These are phyloP conservation scores for Ctenopoma multispine DNA, from an alignment of 2,797 vertebrate genomes.

Conservation along the genomic window DNA sequence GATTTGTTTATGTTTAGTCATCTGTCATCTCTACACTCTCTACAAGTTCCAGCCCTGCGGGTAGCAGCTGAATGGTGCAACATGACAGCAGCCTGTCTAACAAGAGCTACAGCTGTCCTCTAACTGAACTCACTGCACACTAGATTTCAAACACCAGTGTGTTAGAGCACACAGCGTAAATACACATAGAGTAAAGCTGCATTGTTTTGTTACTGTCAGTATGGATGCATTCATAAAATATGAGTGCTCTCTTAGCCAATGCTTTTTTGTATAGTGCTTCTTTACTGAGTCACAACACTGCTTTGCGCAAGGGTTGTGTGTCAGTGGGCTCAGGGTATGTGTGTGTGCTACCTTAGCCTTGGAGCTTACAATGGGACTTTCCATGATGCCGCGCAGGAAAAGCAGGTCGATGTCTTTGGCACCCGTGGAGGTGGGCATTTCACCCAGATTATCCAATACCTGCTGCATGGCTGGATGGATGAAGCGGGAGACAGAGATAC, in stretches of 20 bases:
- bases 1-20: constrained; percentile 27
- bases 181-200: constrained; percentile 7
- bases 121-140: constrained; percentile 27
- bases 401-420: constrained; percentile 98
- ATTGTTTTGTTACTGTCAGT: constrained; percentile 4
- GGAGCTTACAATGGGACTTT: constrained; percentile 94
- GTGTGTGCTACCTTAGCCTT: constrained; percentile 88
- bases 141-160: constrained; percentile 16
- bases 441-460: constrained; percentile 92
- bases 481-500: not conserved
- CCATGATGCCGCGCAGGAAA: constrained; percentile 98
- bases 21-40: constrained; percentile 24
- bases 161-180: too few relatives aligned
- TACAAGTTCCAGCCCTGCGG: constrained; percentile 9
- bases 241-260: constrained; percentile 34
- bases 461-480: constrained; percentile 93
- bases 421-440: constrained; percentile 88
- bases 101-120: constrained; percentile 33
- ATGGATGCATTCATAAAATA: not conserved
- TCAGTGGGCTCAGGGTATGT: not conserved
- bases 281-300: constrained; percentile 27
- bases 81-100: constrained; percentile 34
- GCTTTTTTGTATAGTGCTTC: constrained; percentile 45
- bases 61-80: constrained; percentile 18
- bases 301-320: not conserved